Conservation (phyloP, 2,797 vertebrate genomes). For the Typhlichthys subterraneus region DNA sequence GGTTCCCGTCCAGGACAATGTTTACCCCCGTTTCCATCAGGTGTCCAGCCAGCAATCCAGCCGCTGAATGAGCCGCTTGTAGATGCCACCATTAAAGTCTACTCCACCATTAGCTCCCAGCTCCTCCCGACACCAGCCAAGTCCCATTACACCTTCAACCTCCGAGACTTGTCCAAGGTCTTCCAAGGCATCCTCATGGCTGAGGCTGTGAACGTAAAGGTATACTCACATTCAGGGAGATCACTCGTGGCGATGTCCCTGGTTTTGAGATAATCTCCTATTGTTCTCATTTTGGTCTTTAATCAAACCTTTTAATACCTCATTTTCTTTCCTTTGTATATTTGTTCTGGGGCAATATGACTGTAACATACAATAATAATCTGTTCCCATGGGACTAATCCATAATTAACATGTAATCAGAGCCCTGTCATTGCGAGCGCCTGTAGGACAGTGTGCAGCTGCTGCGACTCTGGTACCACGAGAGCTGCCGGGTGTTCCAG, state of each 20-base stretch:
- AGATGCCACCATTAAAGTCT: slow-evolving; percentile 81
- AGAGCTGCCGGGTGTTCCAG: slow-evolving; percentile 88
- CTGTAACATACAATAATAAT: too few species aligned
- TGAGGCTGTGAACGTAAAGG: slow-evolving; percentile 59
- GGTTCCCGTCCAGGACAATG: too few species aligned
- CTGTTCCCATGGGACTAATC: too few species aligned
- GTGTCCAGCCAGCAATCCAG: slow-evolving; percentile 66
- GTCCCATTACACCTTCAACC: slow-evolving; percentile 93
- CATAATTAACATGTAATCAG: too few species aligned
- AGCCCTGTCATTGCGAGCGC: too few species aligned
- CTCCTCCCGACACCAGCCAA: slow-evolving; percentile 94
- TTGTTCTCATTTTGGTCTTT: too few species aligned
- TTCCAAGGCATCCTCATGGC: slow-evolving; percentile 95
- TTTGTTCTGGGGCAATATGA: too few species aligned
- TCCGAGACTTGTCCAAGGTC: slow-evolving; percentile 92
- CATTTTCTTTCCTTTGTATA: too few species aligned
- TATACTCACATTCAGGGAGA: not conserved
- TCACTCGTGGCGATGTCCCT: not conserved
- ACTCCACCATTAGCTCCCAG: slow-evolving; percentile 85
- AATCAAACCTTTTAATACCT: too few species aligned
- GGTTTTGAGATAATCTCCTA: too few species aligned
- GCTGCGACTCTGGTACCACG: slow-evolving; percentile 90
- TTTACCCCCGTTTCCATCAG: slow-evolving; percentile 39
- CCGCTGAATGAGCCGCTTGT: slow-evolving; percentile 81
- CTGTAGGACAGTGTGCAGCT: slow-evolving; percentile 72